Base-by-base conservation (phyloP, 1,140 invertebrate genomes). In the Drosophila suzukii region DNA sequence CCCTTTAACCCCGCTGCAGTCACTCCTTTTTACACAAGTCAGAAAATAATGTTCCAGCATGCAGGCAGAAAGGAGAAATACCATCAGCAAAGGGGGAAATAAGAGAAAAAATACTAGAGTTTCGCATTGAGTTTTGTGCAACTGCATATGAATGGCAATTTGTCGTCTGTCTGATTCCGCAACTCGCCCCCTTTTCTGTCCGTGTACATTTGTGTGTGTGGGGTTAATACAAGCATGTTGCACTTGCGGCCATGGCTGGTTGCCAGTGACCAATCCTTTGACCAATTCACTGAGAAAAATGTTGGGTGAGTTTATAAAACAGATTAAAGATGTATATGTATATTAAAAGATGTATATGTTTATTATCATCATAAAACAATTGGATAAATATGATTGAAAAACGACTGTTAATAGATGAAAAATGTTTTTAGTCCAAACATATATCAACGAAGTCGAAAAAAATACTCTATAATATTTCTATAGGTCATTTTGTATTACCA, bases 111-210 rank as follows among this genome's bases (percentile, higher is more conserved):
- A 20, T 47, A 17, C 51, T 32, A 46, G 72, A 82, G 83, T 79
- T 82, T 67, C 49, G 54, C 46, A 46, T 77, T 49, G 58, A 58
- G 74, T 66, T 83, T 49, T 73, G 68, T 66, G 55, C 59, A 73
- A 74, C 68, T 81, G 73, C 70, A 73, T 82, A 86, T 82, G 81
- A 86, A 86, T 90, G 83, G 79, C 82, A 90, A 90, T 90, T 90
- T 90, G 86, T 90, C 86, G 83, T 72, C 78, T 78, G 73, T 68
- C 62, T 59, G 50, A 34, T 47, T 57, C 38, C 10, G 30, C 46
- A 30, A 20, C 36, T 71, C 51, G 36, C 30, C 36, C 43, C 38
- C 36, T 57, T 72, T 54, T 17, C 34, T 56, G 66, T 49, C 36
- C 38, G 53, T 70, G 53, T 15, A 43, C 8, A 24, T 15, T 34